phyloP scores from a whole-genome alignment of 35 echinoderm and acorn worm species.

The Apostichopus japonicus region DNA sequence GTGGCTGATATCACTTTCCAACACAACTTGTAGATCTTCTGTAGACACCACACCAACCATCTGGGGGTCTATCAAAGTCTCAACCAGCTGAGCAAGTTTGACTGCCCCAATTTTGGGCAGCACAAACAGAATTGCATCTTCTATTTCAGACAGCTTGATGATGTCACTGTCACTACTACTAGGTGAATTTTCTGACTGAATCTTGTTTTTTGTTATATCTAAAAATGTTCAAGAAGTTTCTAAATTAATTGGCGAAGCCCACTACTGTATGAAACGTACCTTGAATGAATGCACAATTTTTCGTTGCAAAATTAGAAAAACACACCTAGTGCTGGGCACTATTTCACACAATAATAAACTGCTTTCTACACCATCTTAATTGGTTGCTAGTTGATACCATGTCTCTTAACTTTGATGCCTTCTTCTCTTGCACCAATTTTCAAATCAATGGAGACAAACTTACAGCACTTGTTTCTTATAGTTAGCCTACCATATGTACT shows the following conservation, averaged over 20 bases:
- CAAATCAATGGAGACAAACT: neutral
- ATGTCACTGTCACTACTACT: neutral
- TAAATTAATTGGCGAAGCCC: neutral
- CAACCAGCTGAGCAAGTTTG: too few relatives aligned
- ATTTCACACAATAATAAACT: neutral
- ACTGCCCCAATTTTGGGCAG: too few relatives aligned
- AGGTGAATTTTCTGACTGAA: neutral
- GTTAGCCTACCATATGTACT: too few relatives aligned
- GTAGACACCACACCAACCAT: too few relatives aligned
- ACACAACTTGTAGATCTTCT: neutral
- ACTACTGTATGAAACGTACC: too few relatives aligned
- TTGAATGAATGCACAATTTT: neutral
- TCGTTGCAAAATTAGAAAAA: neutral
- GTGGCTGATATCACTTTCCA: slow-evolving; percentile 27
- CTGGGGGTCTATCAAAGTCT: too few relatives aligned
- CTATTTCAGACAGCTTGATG: neutral
- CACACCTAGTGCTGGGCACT: neutral
- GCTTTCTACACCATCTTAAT: neutral
- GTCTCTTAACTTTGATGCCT: neutral
- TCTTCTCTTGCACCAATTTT: neutral
- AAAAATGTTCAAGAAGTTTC: neutral
- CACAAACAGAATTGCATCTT: neutral
- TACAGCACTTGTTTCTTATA: neutral
- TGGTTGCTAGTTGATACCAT: neutral
- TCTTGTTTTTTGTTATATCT: neutral